Evolutionary conservation across 2,888 invertebrate species (phyloP), one percentile per base, ranked within the genome.

Genomic region (Octodonta nipae): DNA sequence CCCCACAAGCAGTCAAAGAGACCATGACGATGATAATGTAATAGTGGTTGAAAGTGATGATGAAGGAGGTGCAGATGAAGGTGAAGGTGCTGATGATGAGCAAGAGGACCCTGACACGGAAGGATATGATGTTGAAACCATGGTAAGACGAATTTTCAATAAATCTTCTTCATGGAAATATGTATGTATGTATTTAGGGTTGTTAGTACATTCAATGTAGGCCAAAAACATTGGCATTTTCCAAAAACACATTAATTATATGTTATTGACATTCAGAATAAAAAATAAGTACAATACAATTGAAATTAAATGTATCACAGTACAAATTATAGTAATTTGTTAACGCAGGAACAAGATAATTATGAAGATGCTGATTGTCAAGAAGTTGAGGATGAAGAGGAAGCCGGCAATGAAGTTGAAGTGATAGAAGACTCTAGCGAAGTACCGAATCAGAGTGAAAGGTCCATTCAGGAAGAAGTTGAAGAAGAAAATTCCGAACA

Each of bases 1-100:
- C 35, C 85, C 86, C 5, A 86, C 86, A 1, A 85, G 85, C 13
- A 85, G 85, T 15, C 84, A 86, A 50, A 73, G 85, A 36, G 86
- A 86, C 55, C 85, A 85, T 54, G 82, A 85, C 50, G 84, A 85
- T 52, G 83, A 84, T 43, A 54, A 52, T 33, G 60, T 57, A 30
- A 57, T 54, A 36, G 78, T 83, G 25, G 77, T 83, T 26, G 79
- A 82, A 0, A 83, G 82, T 53, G 82, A 82, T 1, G 83, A 83
- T 45, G 83, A 81, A 47, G 82, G 81, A 30, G 79, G 77, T 45
- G 50, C 56, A 5, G 59, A 58, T 31, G 60, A 61, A 26, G 69
- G 65, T 13, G 68, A 66, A 35, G 66, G 65, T 1, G 73, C 68
- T 37, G 61, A 61, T 39, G 63, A 63, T 47, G 67, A 66, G 41